Base-by-base conservation (phyloP, 2,113 vertebrate species). In the Oplegnathus fasciatus region DNA sequence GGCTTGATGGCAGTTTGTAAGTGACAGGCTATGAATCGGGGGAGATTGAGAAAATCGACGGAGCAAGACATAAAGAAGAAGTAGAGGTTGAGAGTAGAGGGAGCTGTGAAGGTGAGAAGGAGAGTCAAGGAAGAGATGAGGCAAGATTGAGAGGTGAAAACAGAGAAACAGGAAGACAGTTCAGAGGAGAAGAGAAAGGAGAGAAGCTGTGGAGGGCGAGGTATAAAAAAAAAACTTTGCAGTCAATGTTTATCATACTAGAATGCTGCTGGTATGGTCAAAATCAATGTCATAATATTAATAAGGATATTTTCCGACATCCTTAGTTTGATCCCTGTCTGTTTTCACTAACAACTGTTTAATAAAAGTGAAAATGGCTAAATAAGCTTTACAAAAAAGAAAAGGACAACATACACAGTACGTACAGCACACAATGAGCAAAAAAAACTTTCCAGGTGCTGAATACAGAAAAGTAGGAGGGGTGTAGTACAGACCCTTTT, bases 1-100 rank as follows among this genome's bases (percentile, higher is more conserved):
- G 64, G 64, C 54, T 58, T 15, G 73, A 89, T n/a, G 74, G 40
- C 70, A 76, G 44, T 76, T 83, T 91, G 72, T 75, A 88, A 76
- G 81, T 82, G 89, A 81, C 87, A 78, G 86, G 75, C n/a, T 89
- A 78, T 75, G 68, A 77, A 87, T 88, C 58, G 75, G 54, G n/a
- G 60, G 75, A 55, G 79, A 72, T 2, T 0, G 18, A 60, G 80
- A 66, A 57, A 73, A 52, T 28, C 75, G 52, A 70, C 61, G 30
- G 62, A 54, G 62, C 42, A 50, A 42, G 24, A n/a, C 20, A 54
- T 52, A 32, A 68, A 58, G 65, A 40, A 55, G 44, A 18, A 65
- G 37, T 18, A 40, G 54, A n/a, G 52, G 32, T 9, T 74, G 18
- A 67, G 54, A 84, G 44, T 18, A 54, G 65, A 82, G 50, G 34